Evolutionary conservation across 2,888 invertebrate species (phyloP).

Genomic region (Habrosyne pyritoides): DNA sequence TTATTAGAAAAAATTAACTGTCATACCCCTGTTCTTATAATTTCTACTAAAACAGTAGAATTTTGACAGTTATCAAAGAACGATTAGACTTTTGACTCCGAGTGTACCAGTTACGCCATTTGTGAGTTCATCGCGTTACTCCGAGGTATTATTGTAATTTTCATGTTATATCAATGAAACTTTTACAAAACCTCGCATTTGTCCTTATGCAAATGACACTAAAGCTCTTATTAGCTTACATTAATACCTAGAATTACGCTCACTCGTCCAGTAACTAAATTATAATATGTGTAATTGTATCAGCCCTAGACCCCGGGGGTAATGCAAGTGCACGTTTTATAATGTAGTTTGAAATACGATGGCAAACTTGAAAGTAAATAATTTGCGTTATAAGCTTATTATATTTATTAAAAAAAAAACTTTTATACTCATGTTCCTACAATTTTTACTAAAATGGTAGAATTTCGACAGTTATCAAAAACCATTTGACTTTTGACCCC

Average conservation of each 20-base stretch:
- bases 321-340: background rate
- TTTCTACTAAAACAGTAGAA: background rate
- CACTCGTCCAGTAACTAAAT: background rate
- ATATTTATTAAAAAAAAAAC: no score
- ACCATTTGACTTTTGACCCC: background rate
- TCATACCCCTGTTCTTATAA: background rate
- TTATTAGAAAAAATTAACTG: no score
- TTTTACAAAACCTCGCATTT: constrained; percentile 95
- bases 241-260: background rate
- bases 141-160: background rate
- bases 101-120: background rate
- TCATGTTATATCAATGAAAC: background rate
- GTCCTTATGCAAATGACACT: constrained; percentile 53
- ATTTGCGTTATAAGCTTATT: background rate
- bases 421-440: background rate
- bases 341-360: background rate
- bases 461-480: background rate
- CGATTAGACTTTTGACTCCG: background rate
- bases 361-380: background rate
- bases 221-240: constrained; percentile 26
- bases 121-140: background rate
- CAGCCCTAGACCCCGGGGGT: no score
- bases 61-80: background rate
- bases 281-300: no score
- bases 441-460: background rate